phyloP scores from a whole-genome alignment of 2,888 invertebrate genomes.

The Mythimna lalbum region DNA sequence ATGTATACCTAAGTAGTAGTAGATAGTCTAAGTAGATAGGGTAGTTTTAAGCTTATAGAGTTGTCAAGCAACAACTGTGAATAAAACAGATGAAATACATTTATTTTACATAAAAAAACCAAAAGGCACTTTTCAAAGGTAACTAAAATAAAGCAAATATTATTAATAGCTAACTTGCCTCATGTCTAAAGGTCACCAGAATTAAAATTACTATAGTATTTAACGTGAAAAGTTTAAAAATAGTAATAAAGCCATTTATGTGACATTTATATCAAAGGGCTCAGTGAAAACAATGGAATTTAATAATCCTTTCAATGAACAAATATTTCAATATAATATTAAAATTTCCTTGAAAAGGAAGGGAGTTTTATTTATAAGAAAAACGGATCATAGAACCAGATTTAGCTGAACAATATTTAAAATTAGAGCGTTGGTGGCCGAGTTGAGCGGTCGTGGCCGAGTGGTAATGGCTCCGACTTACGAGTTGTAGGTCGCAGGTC shows the following conservation, averaged over 20 bases:
- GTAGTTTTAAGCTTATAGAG: not conserved
- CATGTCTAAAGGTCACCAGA: not conserved
- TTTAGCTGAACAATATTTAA: not conserved
- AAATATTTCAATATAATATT: not conserved
- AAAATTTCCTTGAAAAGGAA: not conserved
- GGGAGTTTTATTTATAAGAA: not conserved
- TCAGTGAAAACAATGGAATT: too few relatives aligned
- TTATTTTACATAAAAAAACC: not conserved
- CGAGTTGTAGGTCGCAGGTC: too few relatives aligned
- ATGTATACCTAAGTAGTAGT: too few relatives aligned
- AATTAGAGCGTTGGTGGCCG: too few relatives aligned
- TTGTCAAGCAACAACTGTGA: not conserved
- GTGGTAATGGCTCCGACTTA: too few relatives aligned
- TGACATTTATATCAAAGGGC: not conserved
- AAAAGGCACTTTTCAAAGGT: not conserved
- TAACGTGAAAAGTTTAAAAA: not conserved
- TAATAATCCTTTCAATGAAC: not conserved
- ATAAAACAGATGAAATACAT: slow-evolving; percentile 7
- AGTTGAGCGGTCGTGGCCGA: too few relatives aligned
- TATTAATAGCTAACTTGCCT: not conserved
- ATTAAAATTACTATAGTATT: not conserved
- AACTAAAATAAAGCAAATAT: slow-evolving; percentile 1
- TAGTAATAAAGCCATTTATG: not conserved
- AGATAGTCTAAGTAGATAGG: too few relatives aligned
- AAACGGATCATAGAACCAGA: not conserved